A percentile compares a stretch with the other conserved stretches of the same genome.
phyloP scores from a whole-genome alignment of 2,113 vertebrate species.

The Leucopsar rothschildi region DNA sequence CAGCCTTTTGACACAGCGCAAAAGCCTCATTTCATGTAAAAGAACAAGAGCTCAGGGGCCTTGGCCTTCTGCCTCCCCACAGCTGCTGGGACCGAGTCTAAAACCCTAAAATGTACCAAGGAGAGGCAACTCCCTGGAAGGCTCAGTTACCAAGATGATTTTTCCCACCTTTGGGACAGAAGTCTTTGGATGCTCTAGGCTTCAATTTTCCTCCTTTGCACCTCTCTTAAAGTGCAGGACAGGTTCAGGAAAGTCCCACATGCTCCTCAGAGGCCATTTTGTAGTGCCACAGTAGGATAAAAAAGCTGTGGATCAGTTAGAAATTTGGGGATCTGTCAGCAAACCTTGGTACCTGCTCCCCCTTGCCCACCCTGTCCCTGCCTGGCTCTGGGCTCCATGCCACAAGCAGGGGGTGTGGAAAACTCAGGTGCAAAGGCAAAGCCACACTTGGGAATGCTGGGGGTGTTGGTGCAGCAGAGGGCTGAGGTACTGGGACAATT shows the following conservation, averaged over 20 bases:
- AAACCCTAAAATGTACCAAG: background rate
- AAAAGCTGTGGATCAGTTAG: no score
- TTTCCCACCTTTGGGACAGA: background rate
- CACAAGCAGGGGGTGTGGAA: background rate
- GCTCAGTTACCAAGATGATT: background rate
- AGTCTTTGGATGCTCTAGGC: background rate
- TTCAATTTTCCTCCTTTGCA: background rate
- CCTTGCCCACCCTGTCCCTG: rapidly evolving
- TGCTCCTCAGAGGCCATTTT: background rate
- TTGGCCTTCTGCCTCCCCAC: background rate
- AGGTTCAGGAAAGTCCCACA: background rate
- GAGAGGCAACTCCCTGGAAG: background rate
- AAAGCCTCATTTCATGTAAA: background rate
- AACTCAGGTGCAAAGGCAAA: background rate
- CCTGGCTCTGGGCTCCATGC: background rate
- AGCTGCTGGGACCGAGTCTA: background rate
- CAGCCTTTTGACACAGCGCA: background rate
- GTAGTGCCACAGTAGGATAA: no score
- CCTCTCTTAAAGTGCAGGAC: background rate
- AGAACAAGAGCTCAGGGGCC: background rate
- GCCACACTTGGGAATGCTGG: background rate
- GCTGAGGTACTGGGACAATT: background rate
- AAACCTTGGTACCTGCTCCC: background rate
- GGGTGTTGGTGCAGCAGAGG: rapidly evolving
- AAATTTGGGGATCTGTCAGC: background rate